Base-by-base conservation (phyloP, 2,888 invertebrate genomes). In the Nephrotoma flavescens region DNA sequence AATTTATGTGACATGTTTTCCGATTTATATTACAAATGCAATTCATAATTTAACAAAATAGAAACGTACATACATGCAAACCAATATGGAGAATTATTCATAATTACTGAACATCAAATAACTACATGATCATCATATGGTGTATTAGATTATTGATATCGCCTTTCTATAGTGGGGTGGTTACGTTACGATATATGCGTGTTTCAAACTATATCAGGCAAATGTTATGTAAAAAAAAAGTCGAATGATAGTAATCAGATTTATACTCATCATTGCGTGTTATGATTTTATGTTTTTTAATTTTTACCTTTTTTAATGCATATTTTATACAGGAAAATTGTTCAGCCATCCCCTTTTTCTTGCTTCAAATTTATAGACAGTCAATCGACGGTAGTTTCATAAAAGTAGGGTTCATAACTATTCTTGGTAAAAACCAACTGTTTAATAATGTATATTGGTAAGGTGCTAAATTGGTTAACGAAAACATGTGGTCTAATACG, bases 1-100 rank as follows among this genome's bases (percentile, higher is more conserved):
- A 88, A 88, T 88, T 87, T 86, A 88, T 88, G 87, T 87, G 87
- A 87, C 87, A 87, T 87, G 87, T 87, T 88, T 88, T 87, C 87
- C 88, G 87, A 88, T 88, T 88, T 87, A 87, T 86, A 31, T 31
- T 31, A 31, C 31, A 31, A 31, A 31, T 31, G 31, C 31, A 31
- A 31, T 31, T 31, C 31, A 31, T 31, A 31, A 31, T 31, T 31
- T 31, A 31, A 31, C 31, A 31, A 31, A 31, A 31, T 31, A 31
- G 31, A 31, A 31, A 3, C 31, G 31, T 31, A 31, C 31, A 2
- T 71, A 52, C 71, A 71, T 71, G 52, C 52, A 71, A 71, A 71
- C 71, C 71, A 71, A 71, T 71, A 71, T 5, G 4, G 71, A 71
- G 71, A 31, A 71, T 52, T 71, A 71, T 9, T 71, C 71, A 31